phyloP scores from a whole-genome alignment of 2,797 vertebrate genomes.

The Phoeniculus purpureus region DNA sequence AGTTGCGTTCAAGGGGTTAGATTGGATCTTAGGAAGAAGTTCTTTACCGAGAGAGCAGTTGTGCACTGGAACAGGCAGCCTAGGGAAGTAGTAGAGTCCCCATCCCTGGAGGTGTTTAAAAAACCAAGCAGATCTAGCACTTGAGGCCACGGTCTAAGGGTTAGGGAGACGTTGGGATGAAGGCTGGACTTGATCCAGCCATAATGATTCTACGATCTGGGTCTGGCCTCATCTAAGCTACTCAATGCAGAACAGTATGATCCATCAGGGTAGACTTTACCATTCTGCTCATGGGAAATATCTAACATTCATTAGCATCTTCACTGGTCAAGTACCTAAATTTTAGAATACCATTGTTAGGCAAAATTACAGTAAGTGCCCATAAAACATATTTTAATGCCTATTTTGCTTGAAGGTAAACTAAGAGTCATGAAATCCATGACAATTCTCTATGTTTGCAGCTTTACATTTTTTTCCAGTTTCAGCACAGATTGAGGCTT shows the following conservation, averaged over 20 bases:
- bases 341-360: background rate
- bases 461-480: background rate
- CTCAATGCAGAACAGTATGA: background rate
- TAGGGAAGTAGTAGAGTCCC: no score
- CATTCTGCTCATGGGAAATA: background rate
- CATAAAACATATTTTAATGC: no score
- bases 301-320: background rate
- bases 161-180: no score
- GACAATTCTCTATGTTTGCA: background rate
- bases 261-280: background rate
- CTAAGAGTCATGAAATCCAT: fast-evolving
- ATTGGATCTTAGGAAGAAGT: no score
- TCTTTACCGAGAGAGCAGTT: no score
- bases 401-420: no score
- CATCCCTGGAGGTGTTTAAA: no score
- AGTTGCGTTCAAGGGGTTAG: no score
- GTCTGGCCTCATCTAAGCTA: background rate
- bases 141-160: no score
- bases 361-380: background rate
- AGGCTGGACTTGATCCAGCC: no score
- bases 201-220: background rate
- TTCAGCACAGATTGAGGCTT: background rate
- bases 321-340: background rate
- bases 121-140: no score
- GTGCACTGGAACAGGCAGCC: no score